phyloP scores from a whole-genome alignment of 2,797 vertebrate genomes.

The Pelochelys cantorii region DNA sequence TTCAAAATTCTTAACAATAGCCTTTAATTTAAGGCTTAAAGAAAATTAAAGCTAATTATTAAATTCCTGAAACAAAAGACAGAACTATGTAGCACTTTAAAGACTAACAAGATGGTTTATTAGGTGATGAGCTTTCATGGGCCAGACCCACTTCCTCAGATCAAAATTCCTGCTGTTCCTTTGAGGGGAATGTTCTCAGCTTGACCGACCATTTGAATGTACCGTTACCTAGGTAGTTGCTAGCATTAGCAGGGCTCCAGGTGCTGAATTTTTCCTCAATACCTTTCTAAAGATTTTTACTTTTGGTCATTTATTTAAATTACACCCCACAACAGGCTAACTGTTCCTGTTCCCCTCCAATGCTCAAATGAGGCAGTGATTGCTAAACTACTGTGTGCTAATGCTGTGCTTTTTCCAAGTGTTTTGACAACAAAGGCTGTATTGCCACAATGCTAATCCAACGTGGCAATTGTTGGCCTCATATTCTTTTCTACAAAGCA shows the following conservation, averaged over 20 bases:
- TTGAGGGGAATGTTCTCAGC: neutral
- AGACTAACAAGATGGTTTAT: too few relatives aligned
- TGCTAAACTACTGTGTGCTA: neutral
- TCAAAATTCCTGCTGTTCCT: neutral
- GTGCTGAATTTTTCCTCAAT: neutral
- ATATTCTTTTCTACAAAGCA: neutral
- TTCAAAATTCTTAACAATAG: neutral
- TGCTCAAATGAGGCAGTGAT: neutral
- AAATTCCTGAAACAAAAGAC: neutral
- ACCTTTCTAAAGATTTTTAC: neutral
- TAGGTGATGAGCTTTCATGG: too few relatives aligned
- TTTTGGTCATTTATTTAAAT: neutral
- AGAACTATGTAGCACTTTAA: too few relatives aligned
- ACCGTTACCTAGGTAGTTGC: neutral
- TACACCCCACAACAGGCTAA: neutral
- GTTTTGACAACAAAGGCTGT: neutral
- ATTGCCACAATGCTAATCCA: neutral
- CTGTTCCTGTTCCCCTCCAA: neutral
- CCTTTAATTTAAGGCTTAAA: neutral
- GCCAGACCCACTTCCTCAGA: too few relatives aligned
- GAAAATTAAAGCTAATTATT: neutral
- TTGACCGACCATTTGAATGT: neutral
- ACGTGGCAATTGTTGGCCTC: neutral
- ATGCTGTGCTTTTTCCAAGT: neutral
- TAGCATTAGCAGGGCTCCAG: neutral